Base-by-base conservation (phyloP, 2,113 vertebrate genomes). In the Otolemur garnettii region DNA sequence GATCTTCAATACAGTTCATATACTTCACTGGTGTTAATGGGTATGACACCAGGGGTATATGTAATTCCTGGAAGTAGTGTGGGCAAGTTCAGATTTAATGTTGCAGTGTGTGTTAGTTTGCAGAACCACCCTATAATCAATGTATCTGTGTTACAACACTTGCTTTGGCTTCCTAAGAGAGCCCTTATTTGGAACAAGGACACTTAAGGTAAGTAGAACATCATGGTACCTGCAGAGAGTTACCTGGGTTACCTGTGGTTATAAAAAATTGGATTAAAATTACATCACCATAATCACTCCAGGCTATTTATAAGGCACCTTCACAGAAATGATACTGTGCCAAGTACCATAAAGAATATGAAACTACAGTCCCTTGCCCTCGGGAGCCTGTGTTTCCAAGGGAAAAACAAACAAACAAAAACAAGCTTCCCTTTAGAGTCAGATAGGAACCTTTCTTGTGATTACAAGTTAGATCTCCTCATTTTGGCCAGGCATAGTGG, bases 221-320 rank as follows among this genome's bases (percentile, higher is more conserved):
- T 82, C 26, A 53, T 22, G 91, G 33, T 77, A 66, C 9, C 59
- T 77, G 10, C 4, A 26, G 10, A 55, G 50, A 33, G 13, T 91
- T 90, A 95, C 24, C 38, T 95, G 62, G 18, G 14, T 78, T 78
- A 81, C 38, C 59, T 77, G 33, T 83, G 26, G 11, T 92, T 87
- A 83, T 83, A 79, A 94, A 42, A 33, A 75, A 14, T 71, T 21
- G 14, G 21, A 53, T 93, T 64, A 87, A 93, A 59, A 90, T 71
- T 24, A 19, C 4, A 60, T 33, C 26, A 33, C 33, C 19, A 19
- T 11, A 74, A 38, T 86, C 38, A 82, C 30, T 24, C 15, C 8
- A 10, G 6, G 18, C n/a, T 83, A n/a, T 74, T 85, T 87, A 53
- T 68, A 86, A 87, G 78, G 14, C 30, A 81, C 12, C 26, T 64